Base-by-base conservation (phyloP, 2,797 vertebrate genomes). In the Coregonus ussuriensis region DNA sequence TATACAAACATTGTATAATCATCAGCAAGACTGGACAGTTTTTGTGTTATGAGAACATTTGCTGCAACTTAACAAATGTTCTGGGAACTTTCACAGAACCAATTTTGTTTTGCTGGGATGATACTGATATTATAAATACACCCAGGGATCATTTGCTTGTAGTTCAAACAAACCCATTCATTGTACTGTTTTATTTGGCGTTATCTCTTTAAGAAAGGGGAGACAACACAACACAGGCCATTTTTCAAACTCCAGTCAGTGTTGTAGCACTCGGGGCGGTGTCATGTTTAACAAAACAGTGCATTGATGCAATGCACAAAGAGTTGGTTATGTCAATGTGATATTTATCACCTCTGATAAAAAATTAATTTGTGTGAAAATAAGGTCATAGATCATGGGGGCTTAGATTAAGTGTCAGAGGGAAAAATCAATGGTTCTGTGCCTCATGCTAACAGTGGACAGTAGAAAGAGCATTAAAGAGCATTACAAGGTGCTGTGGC, bases 261-360 rank as follows among this genome's bases (percentile, higher is more conserved):
- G 83, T 81, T 62, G 70, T 53, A 66, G 81, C 72, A 75, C 90
- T 89, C 74, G 3, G 80, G 91, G 91, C 87, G 35, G 77, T 82
- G 86, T 89, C 85, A 81, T 85, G 85, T 93, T 93, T 88, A 91
- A 92, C 92, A 92, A 89, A 93, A 87, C 89, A 78, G 89, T 71
- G 89, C 91, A 83, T 88, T 88, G 86, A 89, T 91, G 88, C 89
- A 82, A 86, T 80, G 83, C 84, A 84, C 91, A 91, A 87, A 93
- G 89, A 93, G 81, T 85, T 89, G 87, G 85, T 94, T 90, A 93
- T 92, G 92, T 93, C 93, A 92, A 91, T 90, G 91, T 53, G 83
- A 93, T 95, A 95, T 95, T 95, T 94, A 95, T 95, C 94, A 94
- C 94, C 92, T 93, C 88, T 93, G 93, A 94, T 94, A 92, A 95